These are phyloP conservation scores for Anseranas semipalmata DNA, from an alignment of 2,113 vertebrate genomes.

Conservation along the genomic window DNA sequence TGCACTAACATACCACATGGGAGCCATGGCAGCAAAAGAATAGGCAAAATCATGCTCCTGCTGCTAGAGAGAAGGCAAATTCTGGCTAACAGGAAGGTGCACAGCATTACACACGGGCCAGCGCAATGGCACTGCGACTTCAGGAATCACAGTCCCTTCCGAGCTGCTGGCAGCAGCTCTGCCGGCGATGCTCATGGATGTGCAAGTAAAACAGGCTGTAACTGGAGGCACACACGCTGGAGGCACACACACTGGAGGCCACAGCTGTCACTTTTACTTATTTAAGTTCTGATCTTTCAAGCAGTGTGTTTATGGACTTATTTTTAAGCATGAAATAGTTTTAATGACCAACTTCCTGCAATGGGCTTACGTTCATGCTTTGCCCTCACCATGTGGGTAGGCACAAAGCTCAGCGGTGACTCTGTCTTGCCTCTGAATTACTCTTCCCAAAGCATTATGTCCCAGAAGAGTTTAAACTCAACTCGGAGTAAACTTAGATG, in stretches of 20 bases:
- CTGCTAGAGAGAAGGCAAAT: not conserved
- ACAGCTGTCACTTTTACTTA: not conserved
- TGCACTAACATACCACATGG: not conserved
- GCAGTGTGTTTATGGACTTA: not conserved
- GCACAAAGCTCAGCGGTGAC: not conserved
- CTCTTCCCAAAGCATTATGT: not conserved
- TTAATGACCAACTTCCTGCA: not conserved
- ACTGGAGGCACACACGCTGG: not conserved
- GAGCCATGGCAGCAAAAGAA: not conserved
- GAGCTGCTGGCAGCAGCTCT: not conserved
- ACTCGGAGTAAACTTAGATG: not conserved
- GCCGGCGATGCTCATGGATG: accelerated
- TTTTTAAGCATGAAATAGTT: not conserved
- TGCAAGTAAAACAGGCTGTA: not conserved
- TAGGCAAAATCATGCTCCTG: not conserved
- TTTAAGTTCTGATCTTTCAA: not conserved
- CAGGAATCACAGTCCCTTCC: not conserved
- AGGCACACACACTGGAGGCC: not conserved
- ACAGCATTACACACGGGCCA: not conserved
- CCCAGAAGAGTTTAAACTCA: not conserved
- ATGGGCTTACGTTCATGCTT: not conserved
- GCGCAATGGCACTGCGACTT: not conserved
- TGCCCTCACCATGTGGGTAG: accelerated
- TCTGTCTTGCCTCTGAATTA: not conserved
- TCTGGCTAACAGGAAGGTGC: not conserved